Evolutionary conservation across 92 coral and sea anemone species (phyloP).

Genomic region (Porites cylindrica): DNA sequence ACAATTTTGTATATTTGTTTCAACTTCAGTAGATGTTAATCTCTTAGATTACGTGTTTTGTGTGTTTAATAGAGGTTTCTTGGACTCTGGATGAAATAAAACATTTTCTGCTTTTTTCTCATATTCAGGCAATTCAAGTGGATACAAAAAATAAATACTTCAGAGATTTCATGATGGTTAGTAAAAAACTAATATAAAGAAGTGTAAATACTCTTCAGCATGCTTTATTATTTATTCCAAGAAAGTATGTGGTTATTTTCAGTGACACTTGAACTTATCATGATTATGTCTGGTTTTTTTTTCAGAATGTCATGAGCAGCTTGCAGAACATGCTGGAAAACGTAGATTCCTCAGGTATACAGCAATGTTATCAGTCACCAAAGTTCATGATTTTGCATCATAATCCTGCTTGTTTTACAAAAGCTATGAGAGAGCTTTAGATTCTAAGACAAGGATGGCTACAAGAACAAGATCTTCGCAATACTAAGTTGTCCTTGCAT

Average conservation of each 20-base stretch:
- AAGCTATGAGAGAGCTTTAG: too few species aligned
- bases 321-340: slow-evolving; percentile 95
- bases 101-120: background rate
- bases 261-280: background rate
- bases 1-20: too few species aligned
- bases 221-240: background rate
- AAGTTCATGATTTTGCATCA: background rate
- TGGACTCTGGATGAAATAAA: too few species aligned
- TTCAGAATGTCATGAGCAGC: slow-evolving; percentile 89
- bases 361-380: background rate
- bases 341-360: slow-evolving; percentile 93
- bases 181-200: slow-evolving; percentile 16
- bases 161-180: slow-evolving; percentile 89
- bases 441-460: too few species aligned
- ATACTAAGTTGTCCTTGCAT: too few species aligned
- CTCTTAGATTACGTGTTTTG: too few species aligned
- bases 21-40: too few species aligned
- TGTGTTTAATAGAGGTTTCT: too few species aligned
- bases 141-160: slow-evolving; percentile 87
- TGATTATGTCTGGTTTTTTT: background rate
- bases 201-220: background rate
- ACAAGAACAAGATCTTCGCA: too few species aligned
- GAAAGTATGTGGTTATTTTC: background rate
- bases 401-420: too few species aligned
- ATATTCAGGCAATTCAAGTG: slow-evolving; percentile 76